Conservation (phyloP, 2,888 invertebrate species). For the Ophonus ardosiacus region DNA sequence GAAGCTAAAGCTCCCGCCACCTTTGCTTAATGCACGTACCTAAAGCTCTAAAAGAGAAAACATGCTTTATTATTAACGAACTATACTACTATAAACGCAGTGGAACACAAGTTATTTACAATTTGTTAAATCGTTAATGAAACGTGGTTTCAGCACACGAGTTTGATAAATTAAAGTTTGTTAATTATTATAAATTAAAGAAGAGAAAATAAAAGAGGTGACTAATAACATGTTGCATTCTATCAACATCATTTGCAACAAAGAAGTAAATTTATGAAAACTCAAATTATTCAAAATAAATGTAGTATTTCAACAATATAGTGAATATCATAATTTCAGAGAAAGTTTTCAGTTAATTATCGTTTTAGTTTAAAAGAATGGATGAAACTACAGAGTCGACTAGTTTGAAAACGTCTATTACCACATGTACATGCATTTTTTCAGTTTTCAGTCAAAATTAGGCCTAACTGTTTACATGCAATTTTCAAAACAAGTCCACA, state of each 20-base stretch:
- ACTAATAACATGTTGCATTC: not conserved
- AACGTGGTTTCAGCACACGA: constrained; percentile 3
- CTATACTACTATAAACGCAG: constrained; percentile 50
- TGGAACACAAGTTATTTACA: constrained; percentile 33
- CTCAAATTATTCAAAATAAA: no score
- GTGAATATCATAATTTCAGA: no score
- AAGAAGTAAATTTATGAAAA: no score
- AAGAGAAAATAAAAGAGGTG: constrained; percentile 14
- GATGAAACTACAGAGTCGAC: no score
- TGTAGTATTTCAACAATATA: no score
- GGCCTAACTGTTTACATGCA: no score
- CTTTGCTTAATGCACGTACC: constrained; percentile 20
- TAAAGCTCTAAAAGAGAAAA: constrained; percentile 25
- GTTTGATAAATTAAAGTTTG: constrained; percentile 56
- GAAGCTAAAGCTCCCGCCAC: constrained; percentile 6
- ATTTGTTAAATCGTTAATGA: constrained; percentile 55
- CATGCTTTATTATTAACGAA: constrained; percentile 51
- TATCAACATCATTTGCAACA: not conserved
- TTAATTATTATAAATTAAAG: constrained; percentile 55
- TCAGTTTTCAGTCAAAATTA: no score
- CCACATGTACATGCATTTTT: no score
- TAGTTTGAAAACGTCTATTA: no score
- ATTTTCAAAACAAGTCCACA: no score
- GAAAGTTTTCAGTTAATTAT: no score
- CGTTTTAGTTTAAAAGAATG: no score